Evolutionary conservation across 2,888 invertebrate genomes (phyloP).

Genomic region (Callosobruchus maculatus): DNA sequence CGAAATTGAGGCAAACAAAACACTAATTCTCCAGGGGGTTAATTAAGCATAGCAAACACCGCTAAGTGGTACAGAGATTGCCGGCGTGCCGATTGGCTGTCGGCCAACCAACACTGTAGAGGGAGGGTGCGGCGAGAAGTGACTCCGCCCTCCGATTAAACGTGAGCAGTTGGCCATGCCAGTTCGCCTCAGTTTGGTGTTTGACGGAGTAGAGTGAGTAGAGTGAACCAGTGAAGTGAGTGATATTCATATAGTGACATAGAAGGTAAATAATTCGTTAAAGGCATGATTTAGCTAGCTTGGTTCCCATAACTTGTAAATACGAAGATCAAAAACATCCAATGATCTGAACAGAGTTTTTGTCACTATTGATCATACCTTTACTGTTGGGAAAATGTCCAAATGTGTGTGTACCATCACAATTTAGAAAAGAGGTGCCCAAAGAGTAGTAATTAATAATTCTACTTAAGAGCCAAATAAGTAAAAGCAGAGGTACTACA

Average conservation of each 20-base stretch:
- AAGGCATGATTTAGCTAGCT: not conserved
- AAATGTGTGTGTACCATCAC: too few species aligned
- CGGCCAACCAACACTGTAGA: slow-evolving; percentile 25
- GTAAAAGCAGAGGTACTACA: too few species aligned
- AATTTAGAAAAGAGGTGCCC: too few species aligned
- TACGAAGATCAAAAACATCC: too few species aligned
- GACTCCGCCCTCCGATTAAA: slow-evolving; percentile 5
- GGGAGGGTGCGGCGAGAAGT: slow-evolving; percentile 29
- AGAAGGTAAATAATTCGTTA: not conserved
- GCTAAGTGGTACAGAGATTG: slow-evolving; percentile 20
- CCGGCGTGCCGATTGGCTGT: slow-evolving; percentile 17
- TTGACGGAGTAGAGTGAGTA: slow-evolving; percentile 8
- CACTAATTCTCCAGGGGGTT: slow-evolving; percentile 19
- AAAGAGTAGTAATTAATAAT: too few species aligned
- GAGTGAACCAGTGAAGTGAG: not conserved
- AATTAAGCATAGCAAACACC: slow-evolving; percentile 28
- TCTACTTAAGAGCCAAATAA: too few species aligned
- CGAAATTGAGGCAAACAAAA: slow-evolving; percentile 17
- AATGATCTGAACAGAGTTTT: too few species aligned
- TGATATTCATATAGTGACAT: slow-evolving; percentile 3
- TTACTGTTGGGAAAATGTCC: too few species aligned
- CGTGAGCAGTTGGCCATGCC: not conserved
- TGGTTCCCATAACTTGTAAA: too few species aligned
- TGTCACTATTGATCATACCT: too few species aligned
- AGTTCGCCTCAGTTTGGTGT: slow-evolving; percentile 6